phyloP scores from a whole-genome alignment of 2,888 invertebrate genomes.

The Ophioninae sp. region DNA sequence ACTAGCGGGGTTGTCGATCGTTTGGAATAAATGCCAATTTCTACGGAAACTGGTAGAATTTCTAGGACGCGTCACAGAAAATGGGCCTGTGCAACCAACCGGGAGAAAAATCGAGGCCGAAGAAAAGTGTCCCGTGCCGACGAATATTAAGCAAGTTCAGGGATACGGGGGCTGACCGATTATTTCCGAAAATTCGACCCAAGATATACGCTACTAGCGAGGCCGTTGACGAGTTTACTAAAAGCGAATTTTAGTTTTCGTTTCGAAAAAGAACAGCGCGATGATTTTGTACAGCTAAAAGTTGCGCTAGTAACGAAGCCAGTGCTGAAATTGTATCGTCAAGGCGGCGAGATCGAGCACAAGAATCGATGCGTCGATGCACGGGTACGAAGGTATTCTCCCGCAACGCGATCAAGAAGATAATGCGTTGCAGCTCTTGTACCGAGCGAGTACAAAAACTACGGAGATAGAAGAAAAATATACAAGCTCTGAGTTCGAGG shows the following conservation, averaged over 20 bases:
- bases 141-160: constrained; percentile 49
- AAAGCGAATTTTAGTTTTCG: not conserved
- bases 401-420: constrained; percentile 57
- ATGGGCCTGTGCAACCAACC: constrained; percentile 34
- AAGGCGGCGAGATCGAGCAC: constrained; percentile 59
- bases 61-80: constrained; percentile 12
- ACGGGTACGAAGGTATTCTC: constrained; percentile 64
- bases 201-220: constrained; percentile 17
- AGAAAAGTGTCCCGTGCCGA: constrained; percentile 53
- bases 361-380: constrained; percentile 5
- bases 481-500: constrained; percentile 11
- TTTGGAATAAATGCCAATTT: constrained; percentile 48
- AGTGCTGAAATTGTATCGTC: constrained; percentile 54
- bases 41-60: constrained; percentile 27
- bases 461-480: constrained; percentile 3
- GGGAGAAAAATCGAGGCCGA: constrained; percentile 58
- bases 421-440: not conserved
- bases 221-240: constrained; percentile 24
- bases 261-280: constrained; percentile 2
- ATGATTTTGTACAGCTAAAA: constrained; percentile 21
- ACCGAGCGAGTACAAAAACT: constrained; percentile 10
- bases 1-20: constrained; percentile 27
- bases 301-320: constrained; percentile 38
- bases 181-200: constrained; percentile 63
- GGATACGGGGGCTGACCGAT: constrained; percentile 61